Evolutionary conservation across 2,888 invertebrate genomes (phyloP), one percentile per base, ranked within the genome.

Genomic region (Trichacis sp.): DNA sequence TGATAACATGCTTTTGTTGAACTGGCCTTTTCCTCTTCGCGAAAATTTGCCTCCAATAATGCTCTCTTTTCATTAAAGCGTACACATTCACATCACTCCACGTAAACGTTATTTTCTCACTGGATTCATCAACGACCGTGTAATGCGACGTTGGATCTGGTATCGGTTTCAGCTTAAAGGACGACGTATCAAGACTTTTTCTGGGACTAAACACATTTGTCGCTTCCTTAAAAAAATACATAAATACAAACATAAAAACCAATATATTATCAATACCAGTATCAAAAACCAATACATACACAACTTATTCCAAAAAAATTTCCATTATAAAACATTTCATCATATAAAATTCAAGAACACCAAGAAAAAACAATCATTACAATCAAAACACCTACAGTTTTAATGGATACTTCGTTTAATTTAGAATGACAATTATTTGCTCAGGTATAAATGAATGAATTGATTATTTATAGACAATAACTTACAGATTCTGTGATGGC

Each of bases 51-150:
- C 77, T 70, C 71, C 74, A 78, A 4, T 73, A 63, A 72, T 76
- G 70, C 12, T 76, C 85, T 67, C 88, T 87, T 59, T 88, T 89
- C 9, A 88, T 88, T 8, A 90, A 73, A 4, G 77, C 89, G 75
- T 91, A 93, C 0, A 92, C 93, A 81, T 93, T 93, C 69, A 94
- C 86, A 67, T 92, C 91, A 47, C 89, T 89, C 94, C 94, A 94
- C 2, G 92, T 90, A 84, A 93, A 94, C 0, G 91, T 90, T 61
- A 93, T 86, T 54, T 86, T 77, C 61, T 88, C 75, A 11, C 9
- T 15, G 1, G 54, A 8, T 24, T 54, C 43, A 5, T 15, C 46
- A 17, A 40, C 40, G 14, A 40, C 4, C 15, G 40, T 40, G 15
- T 40, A 15, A 40, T 40, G 15, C 4, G n/a, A 4, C 40, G 40